Evolutionary conservation across 2,797 vertebrate genomes (phyloP).

Genomic region (Tenualosa ilisha): DNA sequence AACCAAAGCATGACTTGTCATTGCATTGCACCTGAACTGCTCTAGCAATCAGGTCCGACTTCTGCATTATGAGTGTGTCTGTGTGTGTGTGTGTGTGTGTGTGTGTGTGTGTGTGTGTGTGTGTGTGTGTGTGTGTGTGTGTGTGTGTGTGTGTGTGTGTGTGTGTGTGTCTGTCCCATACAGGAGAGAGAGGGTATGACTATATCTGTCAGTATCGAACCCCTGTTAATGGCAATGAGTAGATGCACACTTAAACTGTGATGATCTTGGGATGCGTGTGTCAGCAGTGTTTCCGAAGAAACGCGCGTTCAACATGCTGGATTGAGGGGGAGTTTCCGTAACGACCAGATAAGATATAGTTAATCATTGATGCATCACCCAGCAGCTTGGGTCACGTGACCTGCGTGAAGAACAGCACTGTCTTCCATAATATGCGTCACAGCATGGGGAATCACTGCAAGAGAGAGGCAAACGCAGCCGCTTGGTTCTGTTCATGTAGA

Average conservation of each 20-base stretch:
- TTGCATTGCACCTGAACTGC: neutral
- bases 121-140: conserved; percentile 8
- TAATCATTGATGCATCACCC: neutral
- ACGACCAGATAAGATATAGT: neutral
- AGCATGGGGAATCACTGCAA: neutral
- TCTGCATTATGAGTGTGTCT: neutral
- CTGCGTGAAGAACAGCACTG: neutral
- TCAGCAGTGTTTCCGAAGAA: neutral
- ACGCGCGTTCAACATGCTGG: neutral
- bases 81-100: conserved; percentile 1
- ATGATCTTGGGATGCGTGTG: neutral
- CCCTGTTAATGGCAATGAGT: no score
- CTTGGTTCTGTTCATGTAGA: no score
- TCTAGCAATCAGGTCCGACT: neutral
- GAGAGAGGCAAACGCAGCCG: neutral
- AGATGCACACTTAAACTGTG: neutral
- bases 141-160: neutral
- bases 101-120: neutral
- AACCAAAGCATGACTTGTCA: neutral
- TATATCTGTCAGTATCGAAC: neutral
- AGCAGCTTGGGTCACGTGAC: neutral
- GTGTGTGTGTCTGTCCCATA: neutral
- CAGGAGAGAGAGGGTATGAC: neutral
- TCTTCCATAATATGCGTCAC: neutral
- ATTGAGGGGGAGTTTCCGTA: neutral